Percentiles rank a stretch among this genome's conserved stretches.
These are phyloP conservation scores for Cephus pygmeus DNA, from an alignment of 2,888 invertebrate species.

Conservation along the genomic window DNA sequence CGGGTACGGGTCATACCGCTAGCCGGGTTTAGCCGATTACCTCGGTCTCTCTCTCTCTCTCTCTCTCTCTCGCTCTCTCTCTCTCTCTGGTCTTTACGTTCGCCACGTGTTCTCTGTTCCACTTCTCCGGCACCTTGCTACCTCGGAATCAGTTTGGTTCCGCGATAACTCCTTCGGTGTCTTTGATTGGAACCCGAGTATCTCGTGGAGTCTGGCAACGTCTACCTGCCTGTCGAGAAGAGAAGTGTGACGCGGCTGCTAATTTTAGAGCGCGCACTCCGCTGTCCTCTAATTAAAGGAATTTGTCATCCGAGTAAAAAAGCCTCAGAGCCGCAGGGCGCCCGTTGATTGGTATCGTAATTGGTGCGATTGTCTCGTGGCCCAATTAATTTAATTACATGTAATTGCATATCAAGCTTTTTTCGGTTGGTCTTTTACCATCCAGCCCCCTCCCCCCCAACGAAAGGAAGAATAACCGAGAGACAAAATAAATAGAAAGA, in stretches of 20 bases:
- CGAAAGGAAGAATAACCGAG: neutral
- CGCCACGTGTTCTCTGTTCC: too few relatives aligned
- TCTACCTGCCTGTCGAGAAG: too few relatives aligned
- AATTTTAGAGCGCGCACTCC: constrained; percentile 42
- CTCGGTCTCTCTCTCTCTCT: too few relatives aligned
- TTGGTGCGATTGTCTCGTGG: constrained; percentile 60
- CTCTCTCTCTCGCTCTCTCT: too few relatives aligned
- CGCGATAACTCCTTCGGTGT: too few relatives aligned
- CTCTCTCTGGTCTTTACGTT: too few relatives aligned
- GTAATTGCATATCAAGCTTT: constrained; percentile 49
- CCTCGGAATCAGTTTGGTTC: too few relatives aligned
- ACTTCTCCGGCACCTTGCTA: too few relatives aligned
- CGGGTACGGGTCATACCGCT: constrained; percentile 32
- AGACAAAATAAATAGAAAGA: neutral
- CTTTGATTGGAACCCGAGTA: too few relatives aligned
- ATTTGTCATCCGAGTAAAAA: constrained; percentile 62
- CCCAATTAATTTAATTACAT: constrained; percentile 63
- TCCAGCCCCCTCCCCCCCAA: neutral
- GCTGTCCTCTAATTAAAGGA: constrained; percentile 62
- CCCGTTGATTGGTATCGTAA: constrained; percentile 61
- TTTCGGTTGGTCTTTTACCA: constrained; percentile 23
- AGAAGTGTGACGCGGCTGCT: constrained; percentile 15
- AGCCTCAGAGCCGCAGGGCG: constrained; percentile 38
- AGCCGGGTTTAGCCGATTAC: constrained; percentile 14
- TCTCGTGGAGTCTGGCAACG: too few relatives aligned